Conservation (phyloP, 2,113 vertebrate genomes). For the Reinhardtius hippoglossoides region DNA sequence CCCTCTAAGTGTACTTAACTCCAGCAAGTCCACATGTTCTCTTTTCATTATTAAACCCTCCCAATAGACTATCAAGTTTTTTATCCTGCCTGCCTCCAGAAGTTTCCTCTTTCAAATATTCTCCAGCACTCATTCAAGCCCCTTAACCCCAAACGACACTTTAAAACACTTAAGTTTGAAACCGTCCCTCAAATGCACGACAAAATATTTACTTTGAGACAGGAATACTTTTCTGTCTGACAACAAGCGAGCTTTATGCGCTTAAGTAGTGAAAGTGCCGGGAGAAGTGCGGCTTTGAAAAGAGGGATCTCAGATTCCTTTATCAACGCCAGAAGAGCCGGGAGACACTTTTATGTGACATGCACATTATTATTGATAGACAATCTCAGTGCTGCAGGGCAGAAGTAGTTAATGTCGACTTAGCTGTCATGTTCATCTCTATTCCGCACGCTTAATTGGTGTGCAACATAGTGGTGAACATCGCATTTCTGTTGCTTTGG, state of each 20-base stretch:
- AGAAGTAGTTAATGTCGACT: slow-evolving; percentile 46
- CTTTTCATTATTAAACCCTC: slow-evolving; percentile 77
- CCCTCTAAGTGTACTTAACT: slow-evolving; percentile 77
- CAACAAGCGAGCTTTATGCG: slow-evolving; percentile 36
- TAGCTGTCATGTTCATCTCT: slow-evolving; percentile 51
- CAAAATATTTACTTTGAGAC: slow-evolving; percentile 61
- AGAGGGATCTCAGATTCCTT: slow-evolving; percentile 51
- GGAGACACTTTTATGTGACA: slow-evolving; percentile 54
- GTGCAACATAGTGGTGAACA: slow-evolving; percentile 29
- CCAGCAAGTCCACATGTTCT: slow-evolving; percentile 68
- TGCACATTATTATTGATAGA: slow-evolving; percentile 63
- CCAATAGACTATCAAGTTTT: slow-evolving; percentile 73
- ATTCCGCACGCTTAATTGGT: slow-evolving; percentile 44
- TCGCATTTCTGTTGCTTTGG: slow-evolving; percentile 38
- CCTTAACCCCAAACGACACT: slow-evolving; percentile 60
- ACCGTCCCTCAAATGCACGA: slow-evolving; percentile 37
- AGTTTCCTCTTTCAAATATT: slow-evolving; percentile 60
- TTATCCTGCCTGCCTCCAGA: slow-evolving; percentile 50
- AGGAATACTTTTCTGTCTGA: slow-evolving; percentile 36
- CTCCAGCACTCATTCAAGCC: slow-evolving; percentile 41
- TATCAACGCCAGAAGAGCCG: slow-evolving; percentile 47
- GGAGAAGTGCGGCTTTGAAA: slow-evolving; percentile 53
- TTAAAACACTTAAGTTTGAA: slow-evolving; percentile 69
- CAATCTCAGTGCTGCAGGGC: slow-evolving; percentile 41
- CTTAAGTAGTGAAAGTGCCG: slow-evolving; percentile 53